Percentiles rank a stretch among this genome's conserved stretches.
phyloP scores from a whole-genome alignment of 2,888 invertebrate genomes.

The Papilio demoleus region DNA sequence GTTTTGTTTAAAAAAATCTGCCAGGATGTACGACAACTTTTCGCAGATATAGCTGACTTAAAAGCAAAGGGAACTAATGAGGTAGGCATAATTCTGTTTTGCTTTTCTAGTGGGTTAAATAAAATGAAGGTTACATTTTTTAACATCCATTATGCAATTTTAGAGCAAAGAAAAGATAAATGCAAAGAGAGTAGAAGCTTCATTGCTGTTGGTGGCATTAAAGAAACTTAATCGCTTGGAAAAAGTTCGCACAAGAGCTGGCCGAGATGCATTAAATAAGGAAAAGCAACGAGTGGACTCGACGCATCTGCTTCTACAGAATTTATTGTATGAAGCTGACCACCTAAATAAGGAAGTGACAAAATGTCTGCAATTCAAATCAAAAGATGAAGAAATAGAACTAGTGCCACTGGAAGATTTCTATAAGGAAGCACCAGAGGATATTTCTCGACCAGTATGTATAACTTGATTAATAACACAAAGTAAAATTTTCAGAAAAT shows the following conservation, averaged over 20 bases:
- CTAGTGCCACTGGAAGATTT: slow-evolving; percentile 93
- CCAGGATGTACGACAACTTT: slow-evolving; percentile 86
- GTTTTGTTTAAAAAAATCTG: slow-evolving; percentile 87
- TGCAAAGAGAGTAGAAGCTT: slow-evolving; percentile 88
- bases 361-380: slow-evolving; percentile 97
- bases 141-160: too few species aligned
- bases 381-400: slow-evolving; percentile 96
- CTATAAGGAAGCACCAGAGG: slow-evolving; percentile 89
- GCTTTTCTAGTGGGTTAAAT: too few species aligned
- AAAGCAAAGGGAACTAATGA: slow-evolving; percentile 84
- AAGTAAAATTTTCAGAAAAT: not conserved
- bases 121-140: too few species aligned
- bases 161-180: slow-evolving; percentile 85
- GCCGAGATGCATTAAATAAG: slow-evolving; percentile 90
- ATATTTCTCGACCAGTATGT: slow-evolving; percentile 87
- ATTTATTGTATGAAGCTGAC: slow-evolving; percentile 96
- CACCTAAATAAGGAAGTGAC: slow-evolving; percentile 97
- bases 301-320: slow-evolving; percentile 95
- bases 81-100: too few species aligned
- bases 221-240: slow-evolving; percentile 96
- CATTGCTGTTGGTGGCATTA: slow-evolving; percentile 90
- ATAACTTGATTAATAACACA: not conserved
- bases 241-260: slow-evolving; percentile 92
- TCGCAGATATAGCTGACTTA: slow-evolving; percentile 87
- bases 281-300: slow-evolving; percentile 96